Base-by-base conservation (phyloP, 1,140 invertebrate species). In the Drosophila varians region DNA sequence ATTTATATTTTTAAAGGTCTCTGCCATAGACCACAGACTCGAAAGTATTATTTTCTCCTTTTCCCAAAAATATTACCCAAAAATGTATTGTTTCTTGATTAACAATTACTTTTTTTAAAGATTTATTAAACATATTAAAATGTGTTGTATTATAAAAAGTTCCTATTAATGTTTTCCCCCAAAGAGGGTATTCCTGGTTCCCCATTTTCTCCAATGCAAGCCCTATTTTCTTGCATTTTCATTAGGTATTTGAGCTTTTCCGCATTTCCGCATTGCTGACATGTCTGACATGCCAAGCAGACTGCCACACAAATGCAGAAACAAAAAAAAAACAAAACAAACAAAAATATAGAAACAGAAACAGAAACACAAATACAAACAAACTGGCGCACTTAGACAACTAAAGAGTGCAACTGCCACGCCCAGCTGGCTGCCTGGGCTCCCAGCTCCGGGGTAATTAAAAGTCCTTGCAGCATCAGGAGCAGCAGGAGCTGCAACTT, bases 241-340 rank as follows among this genome's bases (percentile, higher is more conserved):
- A 83, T 82, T 83, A 78, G 51, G 54, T 77, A 78, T 83, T 84
- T 87, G 82, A 69, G 82, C 80, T 86, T 80, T 84, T 84, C 80
- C 82, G 82, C 80, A 86, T 80, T 84, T 84, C 80, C 82, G 82
- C 80, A 86, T 86, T 87, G 82, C 82, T 74, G 73, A 86, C 82
- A 86, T 87, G 76, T 77, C 82, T 70, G 72, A 64, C 72, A 86
- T 86, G 84, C 52, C 43, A 77, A 87, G 55, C 72, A 43, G 21
- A 61, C 72, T 26, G 38, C 12, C 36, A 31, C 53, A 68, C 42
- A 62, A 52, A 28, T 34, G 45, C 14, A 42, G 8, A 4, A 26
- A 19, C 18, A 19, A 49, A 25, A 52, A 62, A 21, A n/a, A n/a
- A n/a, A n/a, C n/a, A n/a, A 21, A 21, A 21, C 42, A 21, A 18